A percentile compares a stretch with the other conserved stretches of the same genome.
These are phyloP conservation scores for Chloroceryle inda DNA, from an alignment of 2,797 vertebrate species.

Conservation along the genomic window DNA sequence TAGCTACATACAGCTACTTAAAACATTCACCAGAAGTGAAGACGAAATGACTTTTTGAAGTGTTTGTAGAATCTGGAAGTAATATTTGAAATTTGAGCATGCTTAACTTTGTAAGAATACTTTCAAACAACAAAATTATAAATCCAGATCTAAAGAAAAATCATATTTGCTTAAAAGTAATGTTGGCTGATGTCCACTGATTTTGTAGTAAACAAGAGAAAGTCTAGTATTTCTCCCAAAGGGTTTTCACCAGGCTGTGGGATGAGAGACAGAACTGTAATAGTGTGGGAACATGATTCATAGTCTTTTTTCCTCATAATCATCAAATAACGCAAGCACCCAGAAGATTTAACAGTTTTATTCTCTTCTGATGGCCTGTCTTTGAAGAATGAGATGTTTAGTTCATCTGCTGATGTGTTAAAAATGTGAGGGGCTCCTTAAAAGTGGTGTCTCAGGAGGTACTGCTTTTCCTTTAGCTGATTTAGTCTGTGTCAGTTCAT, in stretches of 20 bases:
- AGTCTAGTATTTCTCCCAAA: neutral
- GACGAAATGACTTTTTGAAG: neutral
- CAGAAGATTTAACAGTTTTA: neutral
- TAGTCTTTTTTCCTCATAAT: neutral
- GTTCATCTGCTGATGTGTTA: neutral
- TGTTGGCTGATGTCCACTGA: neutral
- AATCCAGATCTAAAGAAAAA: neutral
- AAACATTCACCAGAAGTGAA: neutral
- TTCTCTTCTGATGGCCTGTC: neutral
- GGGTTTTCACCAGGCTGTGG: neutral
- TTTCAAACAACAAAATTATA: neutral
- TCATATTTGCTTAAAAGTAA: neutral
- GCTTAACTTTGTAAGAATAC: neutral
- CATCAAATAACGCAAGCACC: accelerated
- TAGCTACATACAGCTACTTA: neutral
- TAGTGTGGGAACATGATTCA: neutral
- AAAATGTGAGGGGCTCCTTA: neutral
- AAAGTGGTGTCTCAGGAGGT: neutral
- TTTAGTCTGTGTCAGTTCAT: neutral
- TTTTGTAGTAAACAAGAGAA: neutral
- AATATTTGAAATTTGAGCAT: neutral
- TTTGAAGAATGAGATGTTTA: neutral
- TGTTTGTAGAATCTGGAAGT: neutral
- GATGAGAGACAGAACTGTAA: neutral
- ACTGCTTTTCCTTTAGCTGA: neutral